Conservation (phyloP, 2,888 invertebrate genomes). For the Napeogenes inachia region DNA sequence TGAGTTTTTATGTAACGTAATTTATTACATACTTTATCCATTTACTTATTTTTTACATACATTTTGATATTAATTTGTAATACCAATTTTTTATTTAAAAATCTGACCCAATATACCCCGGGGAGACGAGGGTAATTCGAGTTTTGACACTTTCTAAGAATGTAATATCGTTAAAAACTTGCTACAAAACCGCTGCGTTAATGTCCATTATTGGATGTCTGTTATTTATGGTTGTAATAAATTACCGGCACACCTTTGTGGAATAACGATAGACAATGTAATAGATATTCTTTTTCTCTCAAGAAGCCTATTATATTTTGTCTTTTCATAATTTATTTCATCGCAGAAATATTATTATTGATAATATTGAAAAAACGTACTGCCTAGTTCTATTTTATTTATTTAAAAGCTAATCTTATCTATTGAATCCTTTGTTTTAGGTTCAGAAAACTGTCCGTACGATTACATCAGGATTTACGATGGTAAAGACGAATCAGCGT, state of each 20-base stretch:
- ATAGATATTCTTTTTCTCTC: constrained; percentile 23
- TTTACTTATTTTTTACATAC: too few species aligned
- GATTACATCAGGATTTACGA: constrained; percentile 94
- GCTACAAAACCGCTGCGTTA: constrained; percentile 30
- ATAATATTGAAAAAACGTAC: too few species aligned
- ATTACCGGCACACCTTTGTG: constrained; percentile 34
- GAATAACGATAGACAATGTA: constrained; percentile 29
- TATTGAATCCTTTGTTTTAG: constrained; percentile 48
- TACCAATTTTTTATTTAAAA: background rate
- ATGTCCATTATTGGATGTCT: constrained; percentile 38
- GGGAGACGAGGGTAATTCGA: constrained; percentile 32
- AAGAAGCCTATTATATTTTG: constrained; percentile 12
- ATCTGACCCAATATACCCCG: background rate
- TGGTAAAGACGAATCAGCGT: constrained; percentile 90
- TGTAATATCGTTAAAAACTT: constrained; percentile 33
- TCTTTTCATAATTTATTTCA: too few species aligned
- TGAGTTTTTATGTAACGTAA: too few species aligned
- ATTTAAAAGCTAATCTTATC: background rate
- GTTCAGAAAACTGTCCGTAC: constrained; percentile 91
- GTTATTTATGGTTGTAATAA: constrained; percentile 39
- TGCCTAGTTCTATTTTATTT: too few species aligned
- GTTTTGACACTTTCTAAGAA: constrained; percentile 37
- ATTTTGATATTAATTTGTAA: too few species aligned
- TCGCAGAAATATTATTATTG: too few species aligned
- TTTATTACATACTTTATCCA: too few species aligned